Base-by-base conservation (phyloP, 2,888 invertebrate species). In the Nomada goodeniana region DNA sequence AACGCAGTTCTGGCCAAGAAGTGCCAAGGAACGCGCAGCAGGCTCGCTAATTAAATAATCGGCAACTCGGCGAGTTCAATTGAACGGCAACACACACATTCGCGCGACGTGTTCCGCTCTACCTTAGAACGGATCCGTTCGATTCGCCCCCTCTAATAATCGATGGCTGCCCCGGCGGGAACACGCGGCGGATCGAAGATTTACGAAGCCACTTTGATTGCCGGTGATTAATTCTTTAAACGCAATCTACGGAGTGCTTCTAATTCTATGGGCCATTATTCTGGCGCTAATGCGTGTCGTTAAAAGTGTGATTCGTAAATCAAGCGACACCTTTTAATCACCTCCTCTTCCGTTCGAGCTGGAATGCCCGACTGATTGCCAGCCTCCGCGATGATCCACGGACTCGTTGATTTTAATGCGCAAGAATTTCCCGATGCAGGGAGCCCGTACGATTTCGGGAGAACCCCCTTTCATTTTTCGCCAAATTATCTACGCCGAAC, bases 191-290 rank as follows among this genome's bases (percentile, higher is more conserved):
- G 57, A 20, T 18, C 64, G 65, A 65, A 65, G 73, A 74, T 74
- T 65, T 74, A 74, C 73, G 73, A 59, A 64, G 65, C 20, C 73
- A 50, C 73, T 65, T 59, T 74, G 73, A 74, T 74, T 74, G 65
- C 57, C 57, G 47, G 73, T 65, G 65, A 74, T 74, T 65, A 74
- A 74, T 74, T 74, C 65, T 65, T 74, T 74, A 65, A 59, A 57
- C 36, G 47, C 57, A 59, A 65, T 74, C 73, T 44, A 65, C 57
- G 47, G 57, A 65, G 50, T 65, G 73, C 73, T 65, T 44, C 65
- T 57, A 74, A 65, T 57, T 65, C 65, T 59, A 50, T 50, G 36
- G 57, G 23, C 29, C 47, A 59, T 65, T 65, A 47, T 74, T 57
- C 57, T n/a, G 36, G 4, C 72, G 53, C 23, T 63, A 63, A 52